Evolutionary conservation across 2,797 vertebrate species (phyloP), one percentile per base, ranked within the genome.

Genomic region (Hypotaenidia okinawae): DNA sequence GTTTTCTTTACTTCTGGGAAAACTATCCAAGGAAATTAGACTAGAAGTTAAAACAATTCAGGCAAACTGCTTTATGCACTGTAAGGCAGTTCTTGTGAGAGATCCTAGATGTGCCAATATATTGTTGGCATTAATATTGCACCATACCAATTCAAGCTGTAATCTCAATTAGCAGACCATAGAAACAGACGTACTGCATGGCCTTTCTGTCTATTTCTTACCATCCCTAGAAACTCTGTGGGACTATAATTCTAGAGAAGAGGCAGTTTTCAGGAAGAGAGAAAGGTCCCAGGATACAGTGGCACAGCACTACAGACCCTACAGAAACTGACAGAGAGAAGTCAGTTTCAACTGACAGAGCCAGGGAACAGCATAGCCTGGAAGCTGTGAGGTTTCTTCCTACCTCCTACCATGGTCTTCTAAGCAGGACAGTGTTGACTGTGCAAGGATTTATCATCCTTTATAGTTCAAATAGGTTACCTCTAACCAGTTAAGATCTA

Each of bases 401-500:
- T 81, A 1, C 49, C 16, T 62, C 17, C 28, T 45, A 32, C 17
- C 6, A 21, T 58, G 30, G 6, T 35, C 22, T 74, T 59, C 39
- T 63, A 16, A 41, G 21, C 47, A 77, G 43, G 25, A 25, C 16
- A 52, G 21, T 35, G 16, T 8, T 84, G 57, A 4, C 43, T 59
- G 27, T 43, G 33, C 0, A 0, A 85, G 47, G 52, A 30, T 19
- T 83, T 57, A 0, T 24, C 6, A 2, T 51, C 18, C 47, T 57
- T 66, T 77, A 13, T 14, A 11, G 21, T 63, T 85, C 18, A 25
- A 24, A 32, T 10, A 66, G 15, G 17, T 69, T 41, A 33, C n/a
- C 23, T 83, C 28, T 69, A 12, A 45, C 23, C 32, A 32, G 22
- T 47, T 33, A 33, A 52, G 21, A 37, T 45, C 28, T 59, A 69